Base-by-base conservation (phyloP, 1,140 invertebrate genomes). In the Hypothenemus hampei region DNA sequence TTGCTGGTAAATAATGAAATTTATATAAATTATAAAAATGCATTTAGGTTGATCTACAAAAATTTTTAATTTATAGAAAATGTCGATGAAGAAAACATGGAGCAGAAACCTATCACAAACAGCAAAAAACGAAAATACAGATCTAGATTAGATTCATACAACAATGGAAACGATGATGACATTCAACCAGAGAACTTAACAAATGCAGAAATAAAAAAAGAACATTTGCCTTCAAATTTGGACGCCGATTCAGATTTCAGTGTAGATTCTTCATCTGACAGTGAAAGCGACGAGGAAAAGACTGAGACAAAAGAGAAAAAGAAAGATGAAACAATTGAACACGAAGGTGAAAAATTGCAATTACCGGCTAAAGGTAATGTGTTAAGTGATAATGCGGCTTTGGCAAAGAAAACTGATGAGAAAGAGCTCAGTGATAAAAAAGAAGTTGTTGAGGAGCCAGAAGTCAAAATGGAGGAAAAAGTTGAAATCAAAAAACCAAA, bases 211-310 rank as follows among this genome's bases (percentile, higher is more conserved):
- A 65, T 77, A 57, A 76, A 76, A 68, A 62, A 68, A 56, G 69
- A 76, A 69, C 71, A 74, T 69, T 46, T 66, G 61, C 67, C 77
- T 59, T 75, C 75, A 15, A 84, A 84, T 66, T 75, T 83, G 52
- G 82, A 84, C 73, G 81, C 82, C 2, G 82, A 85, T 69, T 83
- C 81, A 1, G 81, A 84, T 64, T 83, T 83, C 58, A 81, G 79
- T 59, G 81, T 82, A 46, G 79, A 82, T 66, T 78, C 79, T 21
- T 64, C 54, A 59, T n/a, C n/a, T n/a, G 67, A 69, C 19, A 76
- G 77, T 59, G 50, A 59, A 24, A 61, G 59, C 36, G 59, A 62
- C 18, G 49, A 63, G 41, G 67, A 57, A 33, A 48, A 59, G 58
- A 59, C 37, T 33, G 58, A 62, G 35, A 37, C 46, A 24, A 33